phyloP scores from a whole-genome alignment of 2,888 invertebrate species.

The Emesis furor region DNA sequence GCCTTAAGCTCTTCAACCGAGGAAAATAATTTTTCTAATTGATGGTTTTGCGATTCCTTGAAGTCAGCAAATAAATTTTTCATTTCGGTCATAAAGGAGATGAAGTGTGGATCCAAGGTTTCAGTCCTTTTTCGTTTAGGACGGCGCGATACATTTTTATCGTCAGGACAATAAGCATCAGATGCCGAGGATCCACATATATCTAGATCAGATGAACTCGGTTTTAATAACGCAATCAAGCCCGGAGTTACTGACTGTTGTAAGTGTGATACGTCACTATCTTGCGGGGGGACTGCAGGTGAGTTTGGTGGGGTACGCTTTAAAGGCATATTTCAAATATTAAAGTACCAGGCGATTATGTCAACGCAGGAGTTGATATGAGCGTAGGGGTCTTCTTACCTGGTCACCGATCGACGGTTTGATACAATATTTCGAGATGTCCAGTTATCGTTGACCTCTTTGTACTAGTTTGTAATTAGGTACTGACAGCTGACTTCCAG shows the following conservation, averaged over 20 bases:
- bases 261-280: neutral
- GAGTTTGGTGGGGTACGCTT: neutral
- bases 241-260: neutral
- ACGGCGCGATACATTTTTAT: neutral
- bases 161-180: neutral
- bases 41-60: neutral
- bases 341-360: neutral
- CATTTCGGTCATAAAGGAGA: neutral
- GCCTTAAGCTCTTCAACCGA: neutral
- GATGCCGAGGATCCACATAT: neutral
- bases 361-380: neutral
- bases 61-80: neutral
- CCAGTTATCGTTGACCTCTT: slow-evolving; percentile 1
- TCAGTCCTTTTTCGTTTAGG: neutral
- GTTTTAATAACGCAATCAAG: neutral
- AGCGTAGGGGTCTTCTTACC: slow-evolving; percentile 2
- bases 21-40: neutral
- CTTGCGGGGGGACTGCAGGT: neutral
- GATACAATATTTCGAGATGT: neutral
- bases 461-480: neutral
- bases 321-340: neutral
- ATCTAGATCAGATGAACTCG: neutral
- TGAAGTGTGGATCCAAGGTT: neutral
- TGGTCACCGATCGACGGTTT: neutral
- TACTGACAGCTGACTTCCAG: neutral